These are phyloP conservation scores for Andrena haemorrhoa DNA, from an alignment of 2,888 invertebrate species.

Conservation along the genomic window DNA sequence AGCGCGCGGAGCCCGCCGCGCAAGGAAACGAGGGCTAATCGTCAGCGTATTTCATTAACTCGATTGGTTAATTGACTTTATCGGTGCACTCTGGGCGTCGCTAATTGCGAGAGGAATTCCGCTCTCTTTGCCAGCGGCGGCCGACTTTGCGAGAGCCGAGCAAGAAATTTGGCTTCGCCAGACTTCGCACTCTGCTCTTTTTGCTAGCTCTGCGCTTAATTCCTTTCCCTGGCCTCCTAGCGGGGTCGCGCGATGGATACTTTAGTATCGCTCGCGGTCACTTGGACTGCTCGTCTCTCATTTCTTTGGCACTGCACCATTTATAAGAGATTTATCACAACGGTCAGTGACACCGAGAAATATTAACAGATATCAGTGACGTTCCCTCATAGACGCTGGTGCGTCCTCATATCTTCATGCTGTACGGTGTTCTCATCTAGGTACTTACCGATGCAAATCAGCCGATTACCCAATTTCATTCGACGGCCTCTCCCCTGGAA, in stretches of 20 bases:
- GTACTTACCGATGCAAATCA: conserved; percentile 40
- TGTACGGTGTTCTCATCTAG: neutral
- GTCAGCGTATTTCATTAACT: conserved; percentile 79
- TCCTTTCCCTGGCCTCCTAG: conserved; percentile 17
- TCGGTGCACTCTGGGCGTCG: conserved; percentile 66
- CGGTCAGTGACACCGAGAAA: no score
- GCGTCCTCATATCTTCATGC: neutral
- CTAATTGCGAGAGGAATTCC: conserved; percentile 71
- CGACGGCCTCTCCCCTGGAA: neutral
- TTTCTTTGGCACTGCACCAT: neutral
- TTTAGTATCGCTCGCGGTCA: conserved; percentile 10
- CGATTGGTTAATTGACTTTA: conserved; percentile 82
- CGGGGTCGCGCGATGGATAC: conserved; percentile 11
- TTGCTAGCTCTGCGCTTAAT: conserved; percentile 36
- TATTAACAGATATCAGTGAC: no score
- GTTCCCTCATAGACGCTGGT: neutral
- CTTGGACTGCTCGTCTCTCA: neutral
- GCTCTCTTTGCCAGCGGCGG: conserved; percentile 55
- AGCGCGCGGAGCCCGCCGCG: conserved; percentile 3
- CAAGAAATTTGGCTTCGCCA: conserved; percentile 67
- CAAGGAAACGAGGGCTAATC: conserved; percentile 58
- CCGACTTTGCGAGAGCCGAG: conserved; percentile 36
- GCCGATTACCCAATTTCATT: conserved; percentile 34
- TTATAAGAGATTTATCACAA: neutral
- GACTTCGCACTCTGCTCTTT: conserved; percentile 30